Conservation (phyloP, 2,797 vertebrate species). For the Babyrousa celebensis region DNA sequence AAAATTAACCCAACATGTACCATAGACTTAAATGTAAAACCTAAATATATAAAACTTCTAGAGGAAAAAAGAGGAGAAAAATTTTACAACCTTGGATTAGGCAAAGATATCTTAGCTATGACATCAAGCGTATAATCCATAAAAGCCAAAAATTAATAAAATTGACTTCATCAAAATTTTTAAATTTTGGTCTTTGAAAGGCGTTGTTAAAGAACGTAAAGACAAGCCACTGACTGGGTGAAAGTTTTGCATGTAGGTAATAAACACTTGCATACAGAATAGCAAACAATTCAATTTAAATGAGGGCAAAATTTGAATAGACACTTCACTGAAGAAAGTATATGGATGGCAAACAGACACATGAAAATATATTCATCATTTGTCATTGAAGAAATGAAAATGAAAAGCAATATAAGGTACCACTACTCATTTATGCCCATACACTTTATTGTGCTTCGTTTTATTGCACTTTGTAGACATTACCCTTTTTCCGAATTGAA, state of each 20-base stretch:
- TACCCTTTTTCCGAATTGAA: not conserved
- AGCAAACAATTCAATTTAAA: not conserved
- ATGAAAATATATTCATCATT: constrained; percentile 45
- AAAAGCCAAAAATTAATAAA: not conserved
- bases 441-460: not conserved
- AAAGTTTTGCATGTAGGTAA: not conserved
- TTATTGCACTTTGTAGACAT: not conserved
- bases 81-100: not conserved
- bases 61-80: not conserved
- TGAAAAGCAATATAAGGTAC: not conserved
- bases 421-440: not conserved
- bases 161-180: not conserved
- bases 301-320: not conserved
- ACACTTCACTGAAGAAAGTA: not conserved
- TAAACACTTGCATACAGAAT: constrained; percentile 6
- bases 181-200: constrained; percentile 23
- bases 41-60: constrained; percentile 34
- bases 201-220: constrained; percentile 19
- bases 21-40: constrained; percentile 16
- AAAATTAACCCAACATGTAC: constrained; percentile 6
- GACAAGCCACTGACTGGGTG: not conserved
- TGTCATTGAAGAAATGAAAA: constrained; percentile 32
- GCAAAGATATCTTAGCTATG: not conserved
- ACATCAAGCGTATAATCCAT: not conserved
- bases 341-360: not conserved